Evolutionary conservation across 2,888 invertebrate genomes (phyloP).

Genomic region (Bombylius major): DNA sequence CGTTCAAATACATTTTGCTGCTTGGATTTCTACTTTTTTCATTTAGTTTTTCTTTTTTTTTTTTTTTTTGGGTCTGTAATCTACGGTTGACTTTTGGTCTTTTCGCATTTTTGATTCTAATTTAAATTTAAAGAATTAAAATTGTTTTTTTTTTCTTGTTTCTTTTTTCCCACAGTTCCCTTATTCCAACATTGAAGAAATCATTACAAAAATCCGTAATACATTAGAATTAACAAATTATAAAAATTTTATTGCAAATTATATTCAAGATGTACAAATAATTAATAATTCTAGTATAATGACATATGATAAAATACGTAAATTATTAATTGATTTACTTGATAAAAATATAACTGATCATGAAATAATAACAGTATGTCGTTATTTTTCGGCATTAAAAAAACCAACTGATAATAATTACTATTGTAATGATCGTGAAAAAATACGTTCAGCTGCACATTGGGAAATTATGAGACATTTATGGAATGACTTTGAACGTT

Average conservation of each 20-base stretch:
- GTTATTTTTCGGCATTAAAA: conserved; percentile 55
- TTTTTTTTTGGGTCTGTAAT: too few relatives aligned
- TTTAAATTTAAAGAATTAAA: background rate
- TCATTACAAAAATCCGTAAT: conserved; percentile 62
- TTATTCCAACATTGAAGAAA: conserved; percentile 55
- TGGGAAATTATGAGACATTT: conserved; percentile 56
- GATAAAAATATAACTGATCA: conserved; percentile 62
- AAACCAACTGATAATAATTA: conserved; percentile 29
- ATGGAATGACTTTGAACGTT: conserved; percentile 55
- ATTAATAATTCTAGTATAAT: conserved; percentile 8
- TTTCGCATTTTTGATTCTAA: too few relatives aligned
- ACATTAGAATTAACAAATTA: conserved; percentile 50
- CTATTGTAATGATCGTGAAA: conserved; percentile 31
- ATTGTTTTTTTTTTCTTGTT: background rate
- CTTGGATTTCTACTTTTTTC: background rate
- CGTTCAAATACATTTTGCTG: too few relatives aligned
- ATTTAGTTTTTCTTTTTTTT: too few relatives aligned
- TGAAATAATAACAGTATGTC: conserved; percentile 63
- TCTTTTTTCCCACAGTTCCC: conserved; percentile 42
- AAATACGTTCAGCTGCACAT: conserved; percentile 52
- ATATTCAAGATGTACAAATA: conserved; percentile 36
- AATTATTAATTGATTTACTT: conserved; percentile 52
- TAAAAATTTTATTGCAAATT: conserved; percentile 62
- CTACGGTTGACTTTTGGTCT: too few relatives aligned
- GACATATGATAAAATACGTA: conserved; percentile 34